phyloP scores from a whole-genome alignment of 2,888 invertebrate species.

The Philopedon plagiatum region DNA sequence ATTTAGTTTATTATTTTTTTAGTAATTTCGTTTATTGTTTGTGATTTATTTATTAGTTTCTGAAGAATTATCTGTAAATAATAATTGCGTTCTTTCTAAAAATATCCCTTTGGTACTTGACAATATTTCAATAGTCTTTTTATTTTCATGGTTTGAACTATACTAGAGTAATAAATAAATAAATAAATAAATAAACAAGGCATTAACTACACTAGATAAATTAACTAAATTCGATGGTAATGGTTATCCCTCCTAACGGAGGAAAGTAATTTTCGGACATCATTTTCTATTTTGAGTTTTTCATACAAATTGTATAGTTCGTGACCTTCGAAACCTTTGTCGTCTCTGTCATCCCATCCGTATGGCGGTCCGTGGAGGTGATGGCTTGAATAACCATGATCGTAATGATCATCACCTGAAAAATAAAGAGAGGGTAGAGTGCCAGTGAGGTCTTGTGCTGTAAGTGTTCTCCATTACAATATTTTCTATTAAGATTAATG shows the following conservation, averaged over 20 bases:
- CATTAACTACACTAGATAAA: neutral
- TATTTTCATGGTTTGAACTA: no score
- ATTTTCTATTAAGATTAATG: no score
- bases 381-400: conserved; percentile 11
- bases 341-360: conserved; percentile 46
- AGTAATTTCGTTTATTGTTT: no score
- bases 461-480: no score
- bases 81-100: no score
- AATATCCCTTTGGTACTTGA: no score
- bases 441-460: neutral
- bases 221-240: neutral
- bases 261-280: conserved; percentile 18
- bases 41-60: no score
- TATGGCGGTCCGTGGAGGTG: conserved; percentile 29
- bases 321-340: conserved; percentile 27
- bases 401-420: conserved; percentile 37
- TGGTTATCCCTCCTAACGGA: neutral
- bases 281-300: conserved; percentile 37
- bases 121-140: no score
- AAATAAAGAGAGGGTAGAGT: neutral
- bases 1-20: no score
- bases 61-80: no score
- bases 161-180: no score
- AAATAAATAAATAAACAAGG: no score
- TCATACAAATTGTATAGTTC: conserved; percentile 49